Evolutionary conservation across 2,113 vertebrate species (phyloP), one percentile per base, ranked within the genome.

Genomic region (Mugil cephalus): DNA sequence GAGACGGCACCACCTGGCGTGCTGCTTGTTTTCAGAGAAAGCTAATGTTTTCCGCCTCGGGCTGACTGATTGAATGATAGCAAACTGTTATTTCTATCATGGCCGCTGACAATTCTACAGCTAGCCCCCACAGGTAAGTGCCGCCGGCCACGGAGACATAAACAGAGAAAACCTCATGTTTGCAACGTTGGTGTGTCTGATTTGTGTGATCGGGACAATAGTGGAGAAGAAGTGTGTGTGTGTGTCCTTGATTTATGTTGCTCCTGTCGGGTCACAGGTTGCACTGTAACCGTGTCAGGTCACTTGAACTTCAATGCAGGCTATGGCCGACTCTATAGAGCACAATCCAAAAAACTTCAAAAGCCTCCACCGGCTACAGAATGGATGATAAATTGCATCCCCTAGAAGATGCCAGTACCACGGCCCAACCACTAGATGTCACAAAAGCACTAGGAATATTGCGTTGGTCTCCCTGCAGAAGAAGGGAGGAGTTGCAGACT

Each of bases 81-180:
- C 80, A 80, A 83, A 91, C 69, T 72, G 85, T 87, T 88, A 79
- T 87, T 90, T 82, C 73, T 81, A 54, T 85, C 73, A 55, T 67
- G 72, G 30, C 59, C 74, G 72, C 30, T 83, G 70, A 80, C 74
- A 87, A 74, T 81, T 83, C 79, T 77, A 79, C 79, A 79, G 59
- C 63, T 67, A 43, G 71, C 62, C 24, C 24, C 69, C 65, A 39
- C 83, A 94, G 91, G 91, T 93, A 94, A 93, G 90, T 92, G 79
- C 60, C 63, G 68, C 63, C 60, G 66, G 66, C 59, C 42, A 38
- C 8, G 12, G 73, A 74, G 80, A 84, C 69, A 67, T 51, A 17
- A 40, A 35, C 35, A 46, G 70, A 80, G 83, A 91, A 90, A 88
- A 87, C 55, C 77, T 77, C 78, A 77, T 86, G 79, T 87, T 86